Evolutionary conservation across 2,797 vertebrate genomes (phyloP), one percentile per base, ranked within the genome.

Genomic region (Trematomus bernacchii): DNA sequence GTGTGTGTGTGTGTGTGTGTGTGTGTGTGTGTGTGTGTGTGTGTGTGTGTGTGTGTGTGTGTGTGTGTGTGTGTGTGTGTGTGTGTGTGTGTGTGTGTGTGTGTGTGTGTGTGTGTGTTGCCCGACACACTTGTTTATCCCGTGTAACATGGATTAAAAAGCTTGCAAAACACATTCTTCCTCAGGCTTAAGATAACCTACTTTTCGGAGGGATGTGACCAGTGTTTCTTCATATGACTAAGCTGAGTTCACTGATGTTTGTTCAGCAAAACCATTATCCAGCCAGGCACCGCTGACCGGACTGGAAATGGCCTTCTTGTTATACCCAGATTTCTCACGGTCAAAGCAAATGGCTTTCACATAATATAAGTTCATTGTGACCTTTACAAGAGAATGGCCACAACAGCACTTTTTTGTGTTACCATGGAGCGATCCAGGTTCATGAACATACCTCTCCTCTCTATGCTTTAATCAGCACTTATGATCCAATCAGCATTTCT

Each of bases 51-150:
- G 18, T 14, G 54, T 19, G 18, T 46, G 54, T 19, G 18, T 14
- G 51, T 33, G 4, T 70, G 46, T 67, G 16, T 69, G 33, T 46
- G 54, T 19, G 18, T 21, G 21, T 21, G 21, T 21, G 21, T 21
- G 21, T 2, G 21, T 21, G 21, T 21, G 21, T 21, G 21, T 13
- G 50, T 21, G 5, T 66, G 40, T 66, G 15, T 67, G 27, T 42
- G 57, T 18, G 13, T 14, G 21, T 7, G 5, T 66, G 51, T 11
- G 4, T 70, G 46, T 67, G 16, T 69, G 33, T 61, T 84, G 76
- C 84, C 76, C 80, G 74, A 73, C 27, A 71, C 19, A 12, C 18
- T 67, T 87, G 42, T 76, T 75, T 53, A 68, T 67, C 73, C 10
- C 14, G 12, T 59, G 23, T 33, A 80, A 66, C 48, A 66, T 23